phyloP scores from a whole-genome alignment of 2,888 invertebrate species.

The Oscheius sp. region DNA sequence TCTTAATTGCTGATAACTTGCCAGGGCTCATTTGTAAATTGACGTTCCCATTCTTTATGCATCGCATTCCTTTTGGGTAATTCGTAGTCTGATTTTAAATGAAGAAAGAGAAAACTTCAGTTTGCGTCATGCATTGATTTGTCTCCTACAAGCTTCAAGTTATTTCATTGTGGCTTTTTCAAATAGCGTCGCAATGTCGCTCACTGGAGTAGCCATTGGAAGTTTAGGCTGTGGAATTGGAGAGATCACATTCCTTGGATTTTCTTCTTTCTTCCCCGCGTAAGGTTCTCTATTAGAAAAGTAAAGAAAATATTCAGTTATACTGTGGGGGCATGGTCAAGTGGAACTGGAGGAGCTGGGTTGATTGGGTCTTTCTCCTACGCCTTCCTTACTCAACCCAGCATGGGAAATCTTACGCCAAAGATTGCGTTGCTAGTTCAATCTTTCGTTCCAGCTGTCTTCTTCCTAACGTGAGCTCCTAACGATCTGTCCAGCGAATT shows the following conservation, averaged over 20 bases:
- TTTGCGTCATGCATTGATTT: constrained; percentile 59
- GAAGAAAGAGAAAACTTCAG: too few relatives aligned
- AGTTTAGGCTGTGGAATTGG: constrained; percentile 83
- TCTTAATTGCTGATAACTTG: constrained; percentile 82
- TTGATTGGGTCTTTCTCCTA: constrained; percentile 75
- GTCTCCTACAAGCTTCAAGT: constrained; percentile 57
- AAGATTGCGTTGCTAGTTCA: constrained; percentile 78
- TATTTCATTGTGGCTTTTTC: constrained; percentile 68
- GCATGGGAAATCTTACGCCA: constrained; percentile 71
- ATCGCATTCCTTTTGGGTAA: constrained; percentile 72
- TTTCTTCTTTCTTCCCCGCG: constrained; percentile 74
- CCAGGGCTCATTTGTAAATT: constrained; percentile 80
- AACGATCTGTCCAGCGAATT: too few relatives aligned
- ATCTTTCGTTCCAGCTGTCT: constrained; percentile 79
- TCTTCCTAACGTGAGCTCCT: constrained; percentile 75
- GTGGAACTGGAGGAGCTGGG: constrained; percentile 83
- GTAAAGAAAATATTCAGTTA: background rate
- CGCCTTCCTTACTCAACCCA: constrained; percentile 76
- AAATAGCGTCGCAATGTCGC: constrained; percentile 57
- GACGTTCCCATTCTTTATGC: constrained; percentile 78
- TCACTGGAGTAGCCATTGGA: constrained; percentile 78
- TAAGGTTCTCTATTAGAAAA: background rate
- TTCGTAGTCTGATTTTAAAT: too few relatives aligned
- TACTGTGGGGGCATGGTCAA: constrained; percentile 83
- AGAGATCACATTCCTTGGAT: constrained; percentile 81